phyloP scores from a whole-genome alignment of 1,140 invertebrate genomes.

The Liolophura sinensis region DNA sequence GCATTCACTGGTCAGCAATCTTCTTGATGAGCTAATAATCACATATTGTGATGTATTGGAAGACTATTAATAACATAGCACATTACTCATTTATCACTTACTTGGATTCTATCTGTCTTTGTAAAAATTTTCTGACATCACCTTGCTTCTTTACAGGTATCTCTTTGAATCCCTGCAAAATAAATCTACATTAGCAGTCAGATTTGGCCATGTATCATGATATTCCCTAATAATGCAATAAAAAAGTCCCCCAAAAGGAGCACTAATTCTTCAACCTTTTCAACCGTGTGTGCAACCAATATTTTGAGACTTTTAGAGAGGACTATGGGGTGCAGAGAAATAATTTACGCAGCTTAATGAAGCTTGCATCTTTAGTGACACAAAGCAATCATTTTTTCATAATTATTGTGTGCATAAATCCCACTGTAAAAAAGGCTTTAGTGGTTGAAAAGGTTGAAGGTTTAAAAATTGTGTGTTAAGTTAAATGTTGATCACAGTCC shows the following conservation, averaged over 20 bases:
- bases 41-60: background rate
- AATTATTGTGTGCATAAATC: too few relatives aligned
- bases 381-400: too few relatives aligned
- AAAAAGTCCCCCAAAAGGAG: background rate
- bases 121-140: slow-evolving; percentile 73
- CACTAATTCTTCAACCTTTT: too few relatives aligned
- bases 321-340: background rate
- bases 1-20: background rate
- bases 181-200: slow-evolving; percentile 3
- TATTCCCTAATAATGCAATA: background rate
- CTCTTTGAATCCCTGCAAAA: slow-evolving; percentile 42
- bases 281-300: too few relatives aligned
- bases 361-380: too few relatives aligned
- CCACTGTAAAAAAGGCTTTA: slow-evolving; percentile 1
- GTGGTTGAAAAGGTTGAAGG: background rate
- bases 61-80: background rate
- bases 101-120: slow-evolving; percentile 76
- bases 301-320: slow-evolving; percentile 2
- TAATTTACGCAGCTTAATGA: background rate
- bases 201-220: background rate
- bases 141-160: slow-evolving; percentile 66
- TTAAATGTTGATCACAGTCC: background rate
- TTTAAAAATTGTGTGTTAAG: background rate
- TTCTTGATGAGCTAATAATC: background rate
- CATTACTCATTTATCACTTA: slow-evolving; percentile 18